Conservation (phyloP, 2,888 invertebrate genomes). For the Cheilosia urbana region DNA sequence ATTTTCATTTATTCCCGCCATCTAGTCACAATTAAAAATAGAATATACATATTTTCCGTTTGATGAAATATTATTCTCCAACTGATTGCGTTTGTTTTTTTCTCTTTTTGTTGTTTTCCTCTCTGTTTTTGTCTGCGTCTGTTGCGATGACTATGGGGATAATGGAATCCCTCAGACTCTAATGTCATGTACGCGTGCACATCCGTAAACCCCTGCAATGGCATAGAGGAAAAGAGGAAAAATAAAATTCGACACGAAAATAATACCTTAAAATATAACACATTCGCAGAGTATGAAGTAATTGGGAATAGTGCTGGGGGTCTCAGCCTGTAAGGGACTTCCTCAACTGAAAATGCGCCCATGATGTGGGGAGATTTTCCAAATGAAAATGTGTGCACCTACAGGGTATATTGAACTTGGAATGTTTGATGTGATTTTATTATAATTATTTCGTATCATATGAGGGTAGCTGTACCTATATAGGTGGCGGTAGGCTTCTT, state of each 20-base stretch:
- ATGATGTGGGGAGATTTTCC: conserved; percentile 25
- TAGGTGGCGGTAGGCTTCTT: neutral
- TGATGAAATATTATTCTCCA: conserved; percentile 67
- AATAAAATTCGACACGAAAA: conserved; percentile 42
- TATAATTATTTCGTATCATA: neutral
- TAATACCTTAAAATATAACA: conserved; percentile 52
- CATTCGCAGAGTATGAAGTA: conserved; percentile 47
- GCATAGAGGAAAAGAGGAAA: conserved; percentile 24
- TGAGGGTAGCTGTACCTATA: neutral
- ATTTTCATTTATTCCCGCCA: conserved; percentile 65
- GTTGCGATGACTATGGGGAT: conserved; percentile 50
- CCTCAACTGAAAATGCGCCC: conserved; percentile 24
- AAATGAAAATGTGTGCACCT: conserved; percentile 41
- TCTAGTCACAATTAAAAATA: conserved; percentile 69
- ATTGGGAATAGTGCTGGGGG: conserved; percentile 59
- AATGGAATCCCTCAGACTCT: conserved; percentile 59
- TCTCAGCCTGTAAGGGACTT: conserved; percentile 50
- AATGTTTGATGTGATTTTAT: conserved; percentile 12
- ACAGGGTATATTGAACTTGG: conserved; percentile 54
- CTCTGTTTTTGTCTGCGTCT: conserved; percentile 19
- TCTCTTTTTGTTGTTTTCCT: conserved; percentile 40
- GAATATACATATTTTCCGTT: conserved; percentile 57
- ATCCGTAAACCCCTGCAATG: conserved; percentile 24
- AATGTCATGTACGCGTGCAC: conserved; percentile 56
- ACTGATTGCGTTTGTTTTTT: conserved; percentile 52